Percentiles rank a stretch among this genome's conserved stretches.
Conservation (phyloP, 2,113 vertebrate species). For the Colinus virginianus region DNA sequence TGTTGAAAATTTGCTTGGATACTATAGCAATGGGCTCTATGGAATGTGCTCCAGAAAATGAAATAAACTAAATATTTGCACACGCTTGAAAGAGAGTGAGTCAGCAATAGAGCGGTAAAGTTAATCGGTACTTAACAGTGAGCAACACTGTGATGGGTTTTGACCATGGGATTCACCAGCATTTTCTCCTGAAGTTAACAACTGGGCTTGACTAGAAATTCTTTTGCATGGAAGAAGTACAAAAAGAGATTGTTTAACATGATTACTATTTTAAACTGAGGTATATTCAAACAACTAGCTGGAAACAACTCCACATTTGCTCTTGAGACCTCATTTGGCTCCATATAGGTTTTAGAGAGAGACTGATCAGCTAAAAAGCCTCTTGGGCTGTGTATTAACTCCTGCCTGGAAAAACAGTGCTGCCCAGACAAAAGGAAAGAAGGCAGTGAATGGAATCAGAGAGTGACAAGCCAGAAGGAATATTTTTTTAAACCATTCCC, state of each 20-base stretch:
- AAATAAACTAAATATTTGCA: slow-evolving; percentile 53
- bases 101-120: slow-evolving; percentile 28
- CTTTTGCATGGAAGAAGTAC: not conserved
- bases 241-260: not conserved
- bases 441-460: slow-evolving; percentile 18
- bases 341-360: not conserved
- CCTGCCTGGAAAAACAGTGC: slow-evolving; percentile 12
- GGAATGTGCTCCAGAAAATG: not conserved
- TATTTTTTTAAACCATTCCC: slow-evolving; percentile 27
- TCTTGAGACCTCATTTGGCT: slow-evolving; percentile 15
- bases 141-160: slow-evolving; percentile 17
- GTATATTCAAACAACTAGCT: not conserved
- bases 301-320: slow-evolving; percentile 27
- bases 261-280: not conserved
- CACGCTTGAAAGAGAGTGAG: slow-evolving; percentile 42
- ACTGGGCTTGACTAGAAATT: not conserved
- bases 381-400: not conserved
- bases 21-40: not conserved
- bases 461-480: slow-evolving; percentile 5
- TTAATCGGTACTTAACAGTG: slow-evolving; percentile 36
- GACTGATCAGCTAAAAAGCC: slow-evolving; percentile 27
- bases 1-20: slow-evolving; percentile 54
- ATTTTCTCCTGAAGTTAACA: not conserved
- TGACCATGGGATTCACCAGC: not conserved
- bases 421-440: slow-evolving; percentile 42